These are phyloP conservation scores for Emydocephalus ijimae DNA, from an alignment of 2,113 vertebrate species.

Conservation along the genomic window DNA sequence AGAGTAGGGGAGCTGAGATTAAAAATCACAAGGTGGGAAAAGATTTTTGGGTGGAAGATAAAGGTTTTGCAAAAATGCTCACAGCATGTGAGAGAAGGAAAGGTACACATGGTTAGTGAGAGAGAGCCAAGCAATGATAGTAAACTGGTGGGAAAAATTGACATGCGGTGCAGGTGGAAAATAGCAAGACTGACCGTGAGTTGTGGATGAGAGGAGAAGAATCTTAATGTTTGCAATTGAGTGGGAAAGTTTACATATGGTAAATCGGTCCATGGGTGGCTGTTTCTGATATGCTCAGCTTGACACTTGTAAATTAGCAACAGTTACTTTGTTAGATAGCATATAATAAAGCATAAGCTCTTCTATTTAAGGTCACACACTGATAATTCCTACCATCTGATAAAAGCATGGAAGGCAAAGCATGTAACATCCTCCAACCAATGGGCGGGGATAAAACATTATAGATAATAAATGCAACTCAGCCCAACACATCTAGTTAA, in stretches of 20 bases:
- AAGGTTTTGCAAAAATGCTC: not conserved
- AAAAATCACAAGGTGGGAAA: not conserved
- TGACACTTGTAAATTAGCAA: not conserved
- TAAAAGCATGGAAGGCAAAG: not conserved
- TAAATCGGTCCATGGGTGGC: not conserved
- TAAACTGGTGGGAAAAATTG: not conserved
- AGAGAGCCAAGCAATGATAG: not conserved
- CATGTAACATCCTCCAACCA: not conserved
- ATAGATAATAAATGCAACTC: not conserved
- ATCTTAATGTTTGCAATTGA: not conserved
- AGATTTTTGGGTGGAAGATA: not conserved
- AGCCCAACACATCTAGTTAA: not conserved
- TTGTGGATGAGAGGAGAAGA: not conserved
- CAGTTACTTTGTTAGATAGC: not conserved
- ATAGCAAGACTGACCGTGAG: not conserved
- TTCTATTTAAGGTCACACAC: not conserved
- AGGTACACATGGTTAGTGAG: not conserved
- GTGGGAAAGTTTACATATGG: not conserved
- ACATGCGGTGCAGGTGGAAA: not conserved
- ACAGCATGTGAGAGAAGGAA: not conserved
- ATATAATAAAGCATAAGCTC: not conserved
- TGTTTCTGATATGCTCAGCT: not conserved
- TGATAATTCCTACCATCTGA: not conserved
- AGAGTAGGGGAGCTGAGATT: not conserved
- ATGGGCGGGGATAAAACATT: not conserved